Evolutionary conservation across 2,797 vertebrate genomes (phyloP), one percentile per base, ranked within the genome.

Genomic region (Alfaro cultratus): DNA sequence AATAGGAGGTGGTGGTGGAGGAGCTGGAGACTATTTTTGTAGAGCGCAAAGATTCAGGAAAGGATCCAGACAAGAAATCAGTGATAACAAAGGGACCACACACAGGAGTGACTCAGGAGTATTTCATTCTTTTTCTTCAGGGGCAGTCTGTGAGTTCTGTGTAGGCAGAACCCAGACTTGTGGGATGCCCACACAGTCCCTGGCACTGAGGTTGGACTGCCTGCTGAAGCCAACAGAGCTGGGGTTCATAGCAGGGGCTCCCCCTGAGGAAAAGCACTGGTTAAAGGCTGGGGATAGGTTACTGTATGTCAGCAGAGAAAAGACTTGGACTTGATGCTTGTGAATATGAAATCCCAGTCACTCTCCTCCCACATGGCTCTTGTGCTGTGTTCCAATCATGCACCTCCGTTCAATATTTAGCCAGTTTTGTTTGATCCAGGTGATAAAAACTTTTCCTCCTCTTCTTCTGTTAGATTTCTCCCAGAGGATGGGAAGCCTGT

Each of bases 341-440:
- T 77, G 51, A 91, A 92, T 68, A 88, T 83, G 86, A 87, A 91
- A 90, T 85, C 80, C 70, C 79, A 88, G 81, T 92, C 87, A 82
- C 88, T 89, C 83, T 91, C 89, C 88, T 90, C 93, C 95, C 92
- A 93, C 95, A 96, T 96, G 94, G 90, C 92, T 90, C 89, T 93
- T 74, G 82, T 74, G 76, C 43, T 76, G 73, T 39, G 75, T 82
- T 86, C 80, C 84, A 83, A 81, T 79, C 73, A 49, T 91, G 82
- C 77, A 87, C 89, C 72, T 88, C 79, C 79, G 86, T 75, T 86
- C 47, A 62, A 87, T 88, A 76, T 83, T 87, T 84, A 80, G 79
- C 57, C 73, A 60, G 23, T 76, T 89, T 82, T 67, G 34, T 78
- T 88, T 31, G 79, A 82, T 83, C 80, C 73, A 87, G 75, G 74